Evolutionary conservation across 2,888 invertebrate genomes (phyloP), one percentile per base, ranked within the genome.

Genomic region (Cremastinae sp.): DNA sequence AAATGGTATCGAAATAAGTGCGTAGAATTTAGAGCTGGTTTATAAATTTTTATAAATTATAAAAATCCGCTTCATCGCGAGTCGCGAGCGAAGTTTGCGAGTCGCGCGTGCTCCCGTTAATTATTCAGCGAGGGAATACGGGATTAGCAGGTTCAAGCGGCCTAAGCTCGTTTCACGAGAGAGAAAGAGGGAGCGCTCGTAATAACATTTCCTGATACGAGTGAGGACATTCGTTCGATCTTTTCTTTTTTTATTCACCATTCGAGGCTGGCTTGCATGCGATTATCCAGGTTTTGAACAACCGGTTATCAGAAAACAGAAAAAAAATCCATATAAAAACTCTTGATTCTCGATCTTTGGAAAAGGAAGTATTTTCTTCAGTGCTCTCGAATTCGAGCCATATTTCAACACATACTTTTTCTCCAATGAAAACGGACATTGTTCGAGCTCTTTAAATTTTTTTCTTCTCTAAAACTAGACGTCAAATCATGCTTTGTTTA

Each of bases 91-190:
- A 28, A 28, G 28, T 28, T 28, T 5, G 28, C 28, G 28, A 28
- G 28, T 28, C 28, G 28, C 74, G 69, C 74, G 74, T 74, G 74
- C 74, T 74, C 69, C 68, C 74, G 74, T 74, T 74, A 74, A 74
- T 74, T 74, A 74, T 74, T 74, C 74, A 74, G 69, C 56, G 58
- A 58, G 54, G 51, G 69, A 58, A 74, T 74, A 74, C 74, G 69
- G 74, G 74, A 74, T 74, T 74, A 74, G 74, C 74, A 74, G 74
- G 74, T 74, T 74, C 64, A 56, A 49, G 58, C 18, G 69, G 28
- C 18, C 62, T 69, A 69, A 74, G 69, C 74, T 64, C 53, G 69
- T 69, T 64, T 74, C 51, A 69, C 69, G 64, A 66, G 69, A 53
- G 36, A 51, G 61, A 64, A 43, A 28, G 62, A 71, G 43, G 65